Base-by-base conservation (phyloP, 1,140 invertebrate species). In the Pseudomyrmex dendroicus region DNA sequence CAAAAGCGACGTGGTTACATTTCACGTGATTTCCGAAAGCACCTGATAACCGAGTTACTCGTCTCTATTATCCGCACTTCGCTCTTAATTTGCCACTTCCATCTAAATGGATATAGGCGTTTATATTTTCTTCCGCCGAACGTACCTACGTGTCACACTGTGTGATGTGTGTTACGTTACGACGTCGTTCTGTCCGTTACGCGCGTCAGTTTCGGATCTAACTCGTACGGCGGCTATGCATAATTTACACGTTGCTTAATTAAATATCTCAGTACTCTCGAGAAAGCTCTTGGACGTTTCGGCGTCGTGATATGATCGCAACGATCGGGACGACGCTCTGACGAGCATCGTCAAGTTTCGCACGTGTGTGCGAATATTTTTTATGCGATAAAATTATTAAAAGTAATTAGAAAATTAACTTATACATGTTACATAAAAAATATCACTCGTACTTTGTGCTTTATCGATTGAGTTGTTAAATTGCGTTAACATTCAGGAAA, bases 161-260 rank as follows among this genome's bases (percentile, higher is more conserved):
- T 17, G n/a, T 9, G n/a, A 20, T 15, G 62, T 44, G 25, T 35
- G 35, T 35, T 35, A 35, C 35, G 35, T 35, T 35, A 35, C 15
- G 66, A 62, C 35, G 44, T 70, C 44, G 54, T 70, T 80, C 66
- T 52, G 25, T 59, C 20, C 54, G 54, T 35, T 35, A 35, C 35
- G 22, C 76, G 35, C 76, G 44, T 59, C 54, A 35, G 17, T 59
- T 56, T 22, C 0, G 35, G 20, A 15, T 80, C 8, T 35, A 80
- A 70, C 76, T 72, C 54, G 66, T 66, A 57, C 67, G 66, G 56
- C 54, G 54, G 66, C 54, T 46, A 70, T 72, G 66, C 66, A 80
- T 80, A 70, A 68, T 66, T 80, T 80, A 80, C 70, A 52, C 25
- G 54, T 22, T 66, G 66, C 44, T 70, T 80, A 80, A 80, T 80